Evolutionary conservation across 2,888 invertebrate species (phyloP), one percentile per base, ranked within the genome.

Genomic region (Trimorus sp.): DNA sequence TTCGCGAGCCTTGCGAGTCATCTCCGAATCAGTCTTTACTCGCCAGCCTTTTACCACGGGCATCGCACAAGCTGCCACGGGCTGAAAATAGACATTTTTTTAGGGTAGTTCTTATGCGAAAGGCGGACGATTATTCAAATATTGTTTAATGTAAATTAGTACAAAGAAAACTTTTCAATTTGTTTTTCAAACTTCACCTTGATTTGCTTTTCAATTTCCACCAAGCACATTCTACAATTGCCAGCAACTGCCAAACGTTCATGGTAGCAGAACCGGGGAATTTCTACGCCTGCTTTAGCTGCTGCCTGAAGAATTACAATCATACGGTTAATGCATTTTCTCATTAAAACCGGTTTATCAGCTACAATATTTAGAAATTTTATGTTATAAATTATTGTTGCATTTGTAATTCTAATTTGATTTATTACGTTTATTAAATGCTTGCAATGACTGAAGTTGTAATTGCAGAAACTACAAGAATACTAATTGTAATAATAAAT

Each of bases 31-130:
- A 16, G 99, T 99, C 92, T 99, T 99, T 16, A 99, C 95, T 85
- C 97, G 95, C 99, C 98, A 98, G n/a, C 99, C 99, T 92, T 99
- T 99, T 99, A 99, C 98, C 0, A 99, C 99, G 0, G 99, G 99
- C 99, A 99, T 99, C 0, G 87, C 87, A 79, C 87, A 87, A 9
- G 84, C 84, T 70, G 84, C 84, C 12, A 84, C 83, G 49, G 83
- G 84, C 83, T 84, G 58, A 49, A 65, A 73, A n/a, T 3, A 42
- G 42, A 40, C 16, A 45, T 71, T 40, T 16, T 48, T 48, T 26
- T 26, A 26, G 4, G 26, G 26, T 26, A 26, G 26, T 26, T 4
- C 4, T 26, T 26, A n/a, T n/a, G 26, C 4, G 26, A 26, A 26
- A 4, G 26, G 26, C n/a, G n/a, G n/a, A n/a, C n/a, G n/a, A n/a